Conservation (phyloP, 2,797 vertebrate species). For the Gymnoscopelus braueri region DNA sequence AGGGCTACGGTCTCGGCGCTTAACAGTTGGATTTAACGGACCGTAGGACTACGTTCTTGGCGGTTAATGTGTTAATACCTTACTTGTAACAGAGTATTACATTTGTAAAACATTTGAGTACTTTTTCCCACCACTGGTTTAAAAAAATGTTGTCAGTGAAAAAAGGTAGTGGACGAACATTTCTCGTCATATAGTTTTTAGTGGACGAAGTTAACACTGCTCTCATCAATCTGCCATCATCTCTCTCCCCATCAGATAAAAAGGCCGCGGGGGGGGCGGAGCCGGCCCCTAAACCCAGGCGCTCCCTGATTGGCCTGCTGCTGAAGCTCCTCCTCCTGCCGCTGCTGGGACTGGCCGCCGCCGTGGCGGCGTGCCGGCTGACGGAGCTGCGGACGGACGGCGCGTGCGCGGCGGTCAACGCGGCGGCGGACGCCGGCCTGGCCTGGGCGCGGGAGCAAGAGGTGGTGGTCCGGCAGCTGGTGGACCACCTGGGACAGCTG, state of each 20-base stretch:
- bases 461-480: constrained; percentile 74
- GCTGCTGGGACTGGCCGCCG: constrained; percentile 75
- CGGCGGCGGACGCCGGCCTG: constrained; percentile 81
- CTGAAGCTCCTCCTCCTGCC: constrained; percentile 85
- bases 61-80: too few relatives aligned
- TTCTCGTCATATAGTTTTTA: too few relatives aligned
- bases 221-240: neutral
- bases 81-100: too few relatives aligned
- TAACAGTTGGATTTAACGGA: too few relatives aligned
- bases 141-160: too few relatives aligned
- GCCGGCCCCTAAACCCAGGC: constrained; percentile 66
- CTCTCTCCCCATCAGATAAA: constrained; percentile 65
- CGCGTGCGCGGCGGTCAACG: constrained; percentile 83
- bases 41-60: too few relatives aligned
- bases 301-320: constrained; percentile 78
- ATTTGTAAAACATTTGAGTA: too few relatives aligned
- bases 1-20: too few relatives aligned
- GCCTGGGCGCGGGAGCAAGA: constrained; percentile 85
- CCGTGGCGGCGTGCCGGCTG: constrained; percentile 82
- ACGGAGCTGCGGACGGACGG: constrained; percentile 85
- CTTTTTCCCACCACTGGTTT: too few relatives aligned
- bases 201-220: too few relatives aligned
- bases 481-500: constrained; percentile 48
- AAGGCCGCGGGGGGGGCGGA: constrained; percentile 60
- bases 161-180: too few relatives aligned